Evolutionary conservation across 1,140 invertebrate genomes (phyloP).

Genomic region (Steinernema feltiae): DNA sequence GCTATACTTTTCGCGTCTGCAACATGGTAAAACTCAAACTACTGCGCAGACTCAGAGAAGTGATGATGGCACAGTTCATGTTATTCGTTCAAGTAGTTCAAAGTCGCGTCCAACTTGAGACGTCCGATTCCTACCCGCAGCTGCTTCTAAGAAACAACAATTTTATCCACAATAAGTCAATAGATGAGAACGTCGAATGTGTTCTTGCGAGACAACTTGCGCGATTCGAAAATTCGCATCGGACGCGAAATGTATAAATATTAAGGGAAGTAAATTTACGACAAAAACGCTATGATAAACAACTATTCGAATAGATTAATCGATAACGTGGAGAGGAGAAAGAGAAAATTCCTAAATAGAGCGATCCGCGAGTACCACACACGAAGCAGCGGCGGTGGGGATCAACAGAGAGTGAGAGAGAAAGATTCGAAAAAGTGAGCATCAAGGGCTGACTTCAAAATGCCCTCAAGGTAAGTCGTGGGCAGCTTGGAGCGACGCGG

Average conservation of each 20-base stretch:
- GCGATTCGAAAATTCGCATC: background rate
- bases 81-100: no score
- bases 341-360: no score
- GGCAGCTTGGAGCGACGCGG: constrained; percentile 13
- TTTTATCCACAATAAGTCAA: background rate
- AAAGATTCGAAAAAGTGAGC: background rate
- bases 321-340: no score
- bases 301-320: constrained; percentile 12
- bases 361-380: no score
- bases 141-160: background rate
- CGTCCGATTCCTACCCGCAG: background rate
- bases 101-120: no score
- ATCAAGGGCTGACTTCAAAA: constrained; percentile 1
- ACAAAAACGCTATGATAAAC: background rate
- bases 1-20: no score
- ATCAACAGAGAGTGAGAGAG: background rate
- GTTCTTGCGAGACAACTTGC: background rate
- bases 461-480: constrained; percentile 1
- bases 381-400: no score
- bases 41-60: no score
- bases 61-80: no score
- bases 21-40: no score
- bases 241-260: background rate
- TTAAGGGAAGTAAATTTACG: background rate
- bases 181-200: constrained; percentile 1